Conservation (phyloP, 2,888 invertebrate species). For the Drosophila mercatorum region DNA sequence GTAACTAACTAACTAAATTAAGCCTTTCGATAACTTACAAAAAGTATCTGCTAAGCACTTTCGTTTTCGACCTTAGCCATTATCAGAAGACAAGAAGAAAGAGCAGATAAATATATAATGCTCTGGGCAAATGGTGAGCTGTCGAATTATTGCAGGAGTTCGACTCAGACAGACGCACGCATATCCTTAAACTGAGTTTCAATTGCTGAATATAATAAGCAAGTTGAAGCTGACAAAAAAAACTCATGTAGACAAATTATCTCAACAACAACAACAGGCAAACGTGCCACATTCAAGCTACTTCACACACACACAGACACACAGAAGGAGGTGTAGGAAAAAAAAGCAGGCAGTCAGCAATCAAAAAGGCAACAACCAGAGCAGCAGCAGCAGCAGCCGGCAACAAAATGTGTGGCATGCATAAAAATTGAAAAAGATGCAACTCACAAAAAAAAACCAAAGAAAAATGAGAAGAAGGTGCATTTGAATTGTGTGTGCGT, state of each 20-base stretch:
- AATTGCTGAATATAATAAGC: slow-evolving; percentile 30
- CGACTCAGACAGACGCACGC: slow-evolving; percentile 12
- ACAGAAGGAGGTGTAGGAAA: slow-evolving; percentile 32
- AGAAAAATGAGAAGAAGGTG: slow-evolving; percentile 49
- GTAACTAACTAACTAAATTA: not conserved
- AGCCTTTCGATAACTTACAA: not conserved
- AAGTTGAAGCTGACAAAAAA: slow-evolving; percentile 40
- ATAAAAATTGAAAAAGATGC: slow-evolving; percentile 79
- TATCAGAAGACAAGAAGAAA: not conserved
- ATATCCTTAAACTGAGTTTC: slow-evolving; percentile 20
- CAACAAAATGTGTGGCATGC: slow-evolving; percentile 72
- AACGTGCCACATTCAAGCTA: slow-evolving; percentile 79
- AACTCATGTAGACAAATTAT: slow-evolving; percentile 59
- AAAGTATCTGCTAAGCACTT: slow-evolving; percentile 7
- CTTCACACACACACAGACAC: slow-evolving; percentile 44
- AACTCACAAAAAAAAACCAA: slow-evolving; percentile 45
- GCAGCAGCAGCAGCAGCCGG: slow-evolving; percentile 25
- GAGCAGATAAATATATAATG: not conserved
- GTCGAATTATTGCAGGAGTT: slow-evolving; percentile 20
- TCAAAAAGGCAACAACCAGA: slow-evolving; percentile 44
- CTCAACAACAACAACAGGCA: slow-evolving; percentile 41
- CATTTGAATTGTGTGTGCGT: slow-evolving; percentile 54
- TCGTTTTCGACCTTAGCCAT: slow-evolving; percentile 1
- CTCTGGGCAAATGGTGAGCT: slow-evolving; percentile 16
- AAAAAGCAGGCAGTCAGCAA: slow-evolving; percentile 41